Evolutionary conservation across 2,888 invertebrate species (phyloP), one percentile per base, ranked within the genome.

Genomic region (Noctua pronuba): DNA sequence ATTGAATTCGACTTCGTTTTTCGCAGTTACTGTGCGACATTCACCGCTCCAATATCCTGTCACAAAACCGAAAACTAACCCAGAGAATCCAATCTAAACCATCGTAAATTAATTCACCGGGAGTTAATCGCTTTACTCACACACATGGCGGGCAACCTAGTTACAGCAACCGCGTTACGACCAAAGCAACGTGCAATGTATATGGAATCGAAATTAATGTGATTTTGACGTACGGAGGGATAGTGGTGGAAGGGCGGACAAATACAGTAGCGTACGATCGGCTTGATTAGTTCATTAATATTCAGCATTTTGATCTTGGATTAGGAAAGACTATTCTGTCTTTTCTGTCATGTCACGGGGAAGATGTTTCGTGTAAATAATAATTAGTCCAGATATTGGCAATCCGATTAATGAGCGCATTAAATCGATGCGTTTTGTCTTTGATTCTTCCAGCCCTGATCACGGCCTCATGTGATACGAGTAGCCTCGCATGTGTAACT

Each of bases 61-160:
- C 62, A 38, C 60, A 58, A 65, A 69, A 62, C 49, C 62, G 58
- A 46, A 84, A 82, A 69, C 79, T 70, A 82, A 64, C 58, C 49
- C 31, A 46, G 24, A 64, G 35, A 68, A 67, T 73, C 60, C 83
- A 79, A 83, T 83, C 67, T 79, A 35, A 67, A 73, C 18, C 55
- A 68, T 80, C 68, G 77, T 75, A 86, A 86, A 83, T 86, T 71
- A 75, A 74, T 77, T 74, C 62, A 11, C 38, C 4, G 49, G 28
- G 21, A 49, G 31, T 65, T 73, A 67, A 75, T 75, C 70, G 75
- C 60, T 58, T 73, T 71, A 46, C 52, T 65, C 66, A 31, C 18
- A 24, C 52, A 71, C 65, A 84, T 68, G 38, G 75, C 68, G 8
- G 55, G 28, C 58, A 73, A 75, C 24, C 28, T 52, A 68, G 67